A percentile compares a stretch with the other conserved stretches of the same genome.
Conservation (phyloP, 2,797 vertebrate species). For the Sebastes jordani region DNA sequence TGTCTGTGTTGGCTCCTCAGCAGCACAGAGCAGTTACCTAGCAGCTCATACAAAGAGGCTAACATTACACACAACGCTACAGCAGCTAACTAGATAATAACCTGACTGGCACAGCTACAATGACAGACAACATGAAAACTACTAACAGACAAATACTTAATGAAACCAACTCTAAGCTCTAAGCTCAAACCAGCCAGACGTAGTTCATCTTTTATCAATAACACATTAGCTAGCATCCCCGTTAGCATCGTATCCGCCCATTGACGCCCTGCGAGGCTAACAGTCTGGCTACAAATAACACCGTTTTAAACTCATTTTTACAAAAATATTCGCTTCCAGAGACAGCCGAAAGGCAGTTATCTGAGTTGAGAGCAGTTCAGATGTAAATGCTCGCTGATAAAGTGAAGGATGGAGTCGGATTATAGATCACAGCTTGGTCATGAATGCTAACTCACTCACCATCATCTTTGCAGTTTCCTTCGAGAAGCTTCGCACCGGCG, state of each 20-base stretch:
- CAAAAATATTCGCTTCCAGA: conserved; percentile 24
- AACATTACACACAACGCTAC: neutral
- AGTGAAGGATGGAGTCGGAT: conserved; percentile 67
- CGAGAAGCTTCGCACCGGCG: conserved; percentile 74
- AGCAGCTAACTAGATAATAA: neutral
- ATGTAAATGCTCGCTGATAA: rapidly evolving
- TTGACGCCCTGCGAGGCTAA: conserved; percentile 56
- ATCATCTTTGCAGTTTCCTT: conserved; percentile 84
- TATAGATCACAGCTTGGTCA: neutral
- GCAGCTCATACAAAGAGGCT: conserved; percentile 17
- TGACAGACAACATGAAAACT: rapidly evolving
- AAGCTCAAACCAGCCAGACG: rapidly evolving
- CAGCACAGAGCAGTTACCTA: too few species aligned
- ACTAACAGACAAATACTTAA: neutral
- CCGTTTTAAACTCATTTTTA: rapidly evolving
- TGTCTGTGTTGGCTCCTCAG: too few species aligned
- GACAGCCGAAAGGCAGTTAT: rapidly evolving
- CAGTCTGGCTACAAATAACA: conserved; percentile 20
- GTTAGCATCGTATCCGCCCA: conserved; percentile 64
- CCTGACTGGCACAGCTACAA: neutral
- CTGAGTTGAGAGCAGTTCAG: rapidly evolving
- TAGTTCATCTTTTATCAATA: neutral
- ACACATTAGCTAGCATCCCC: conserved; percentile 7
- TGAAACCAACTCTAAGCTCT: rapidly evolving
- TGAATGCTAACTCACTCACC: conserved; percentile 76